phyloP scores from a whole-genome alignment of 2,113 vertebrate species.

The Scopus umbretta region DNA sequence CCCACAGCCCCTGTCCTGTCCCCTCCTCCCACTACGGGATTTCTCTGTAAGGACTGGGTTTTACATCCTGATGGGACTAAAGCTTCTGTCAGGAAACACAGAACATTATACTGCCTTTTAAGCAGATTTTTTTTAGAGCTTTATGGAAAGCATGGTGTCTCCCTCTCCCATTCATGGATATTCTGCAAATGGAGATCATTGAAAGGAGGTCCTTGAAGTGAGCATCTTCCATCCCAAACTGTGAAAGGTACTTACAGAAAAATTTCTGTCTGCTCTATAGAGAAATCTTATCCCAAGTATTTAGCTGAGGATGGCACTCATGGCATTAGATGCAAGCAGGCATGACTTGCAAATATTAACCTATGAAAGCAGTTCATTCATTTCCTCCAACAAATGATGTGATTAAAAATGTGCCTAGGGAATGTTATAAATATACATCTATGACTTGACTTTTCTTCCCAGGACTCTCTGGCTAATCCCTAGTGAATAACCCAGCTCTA shows the following conservation, averaged over 20 bases:
- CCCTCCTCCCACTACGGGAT: neutral
- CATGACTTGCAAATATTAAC: constrained; percentile 10
- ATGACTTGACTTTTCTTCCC: neutral
- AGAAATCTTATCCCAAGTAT: neutral
- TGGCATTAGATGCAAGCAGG: neutral
- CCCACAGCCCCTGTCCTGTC: neutral
- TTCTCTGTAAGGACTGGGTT: neutral
- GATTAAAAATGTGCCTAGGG: neutral
- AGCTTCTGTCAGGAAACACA: neutral
- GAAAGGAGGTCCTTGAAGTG: neutral
- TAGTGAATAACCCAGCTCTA: neutral
- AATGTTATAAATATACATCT: neutral
- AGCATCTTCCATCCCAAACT: neutral
- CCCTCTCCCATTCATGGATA: neutral
- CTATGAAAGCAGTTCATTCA: neutral
- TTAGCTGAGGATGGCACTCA: neutral
- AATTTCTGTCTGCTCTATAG: neutral
- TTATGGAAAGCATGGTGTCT: neutral
- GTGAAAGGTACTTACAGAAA: neutral
- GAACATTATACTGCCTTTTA: neutral
- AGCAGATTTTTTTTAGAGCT: neutral
- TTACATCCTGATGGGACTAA: neutral
- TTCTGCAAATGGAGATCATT: neutral
- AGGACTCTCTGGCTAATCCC: neutral
- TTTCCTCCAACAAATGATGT: neutral